phyloP scores from a whole-genome alignment of 2,797 vertebrate genomes.

The Crypturellus tataupa region DNA sequence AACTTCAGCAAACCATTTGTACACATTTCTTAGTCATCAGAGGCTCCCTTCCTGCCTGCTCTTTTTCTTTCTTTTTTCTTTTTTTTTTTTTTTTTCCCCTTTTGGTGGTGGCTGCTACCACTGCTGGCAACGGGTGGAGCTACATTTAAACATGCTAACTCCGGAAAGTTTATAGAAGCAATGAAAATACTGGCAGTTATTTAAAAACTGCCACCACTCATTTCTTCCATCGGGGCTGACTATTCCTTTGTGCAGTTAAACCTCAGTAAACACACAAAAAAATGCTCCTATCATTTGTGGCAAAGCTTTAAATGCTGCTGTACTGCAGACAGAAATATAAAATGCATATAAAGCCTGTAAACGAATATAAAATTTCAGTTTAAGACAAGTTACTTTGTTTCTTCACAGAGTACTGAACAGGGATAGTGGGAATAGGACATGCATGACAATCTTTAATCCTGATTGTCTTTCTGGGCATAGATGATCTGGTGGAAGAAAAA shows the following conservation, averaged over 20 bases:
- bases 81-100: background rate
- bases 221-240: background rate
- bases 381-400: background rate
- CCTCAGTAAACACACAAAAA: background rate
- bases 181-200: background rate
- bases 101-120: background rate
- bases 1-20: background rate
- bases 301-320: background rate
- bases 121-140: background rate
- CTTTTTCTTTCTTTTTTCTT: background rate
- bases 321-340: background rate
- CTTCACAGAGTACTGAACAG: background rate
- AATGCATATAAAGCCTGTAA: background rate
- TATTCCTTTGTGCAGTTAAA: background rate
- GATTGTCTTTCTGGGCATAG: background rate
- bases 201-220: background rate
- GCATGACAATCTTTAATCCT: background rate
- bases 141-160: background rate
- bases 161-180: slow-evolving; percentile 4
- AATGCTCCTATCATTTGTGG: background rate
- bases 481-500: background rate
- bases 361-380: background rate
- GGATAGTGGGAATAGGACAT: background rate
- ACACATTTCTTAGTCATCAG: slow-evolving; percentile 28
- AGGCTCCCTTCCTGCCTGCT: background rate